Base-by-base conservation (phyloP, 2,888 invertebrate genomes). In the Apotomis capreana region DNA sequence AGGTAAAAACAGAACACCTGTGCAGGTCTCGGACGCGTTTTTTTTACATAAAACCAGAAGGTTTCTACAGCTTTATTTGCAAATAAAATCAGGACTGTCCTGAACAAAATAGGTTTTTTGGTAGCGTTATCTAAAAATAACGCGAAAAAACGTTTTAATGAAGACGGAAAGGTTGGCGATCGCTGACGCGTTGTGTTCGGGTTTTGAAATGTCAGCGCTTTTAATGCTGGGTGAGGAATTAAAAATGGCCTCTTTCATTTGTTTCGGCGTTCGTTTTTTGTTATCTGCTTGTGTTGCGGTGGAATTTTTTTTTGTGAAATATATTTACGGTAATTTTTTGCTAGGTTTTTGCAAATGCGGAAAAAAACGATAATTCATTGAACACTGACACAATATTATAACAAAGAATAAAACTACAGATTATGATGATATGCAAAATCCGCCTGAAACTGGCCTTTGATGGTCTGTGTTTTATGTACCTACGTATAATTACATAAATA, bases 111-210 rank as follows among this genome's bases (percentile, higher is more conserved):
- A 54, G 54, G 55, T 44, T 15, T 40, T 55, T 26, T 57, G 55
- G 55, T 15, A 12, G 6, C 40, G 26, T 12, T 44, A 46, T 44
- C 44, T 36, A 57, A 57, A 65, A 62, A 69, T 54, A 68, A 46
- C 55, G 37, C 46, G 15, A 55, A 69, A 61, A 70, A 65, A 9
- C 37, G 60, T 71, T 70, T 70, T 70, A 71, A 71, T 68, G 67
- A 71, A 71, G 71, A 71, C 55, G 15, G 61, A 62, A 70, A 68
- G 37, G 67, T 68, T 71, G 15, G 61, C 57, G 67, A 51, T 57
- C 71, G 61, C 71, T 71, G 71, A 67, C 67, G 61, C 26, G 67
- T 5, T 40, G 40, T 40, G 70, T 60, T 52, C 46, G 64, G 36
- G 46, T 12, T 59, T 65, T 40, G 70, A 70, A 68, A 59, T 60